Conservation (phyloP, 2,113 vertebrate genomes). For the Barbus barbus region DNA sequence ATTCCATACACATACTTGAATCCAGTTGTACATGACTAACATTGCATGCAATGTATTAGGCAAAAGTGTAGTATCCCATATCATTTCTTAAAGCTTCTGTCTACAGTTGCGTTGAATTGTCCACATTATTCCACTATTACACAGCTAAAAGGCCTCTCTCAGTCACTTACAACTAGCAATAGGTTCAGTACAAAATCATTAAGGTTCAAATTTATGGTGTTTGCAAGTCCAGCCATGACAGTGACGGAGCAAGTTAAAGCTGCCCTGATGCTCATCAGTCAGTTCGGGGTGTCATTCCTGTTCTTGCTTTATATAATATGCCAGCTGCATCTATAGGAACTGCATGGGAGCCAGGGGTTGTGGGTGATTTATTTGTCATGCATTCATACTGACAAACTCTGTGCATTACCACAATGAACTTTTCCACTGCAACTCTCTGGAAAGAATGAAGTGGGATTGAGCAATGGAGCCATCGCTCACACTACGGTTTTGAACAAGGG, state of each 20-base stretch:
- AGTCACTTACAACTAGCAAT: not conserved
- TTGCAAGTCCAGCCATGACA: not conserved
- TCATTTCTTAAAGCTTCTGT: not conserved
- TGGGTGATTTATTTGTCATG: constrained; percentile 56
- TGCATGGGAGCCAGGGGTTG: constrained; percentile 28
- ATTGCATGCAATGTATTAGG: not conserved
- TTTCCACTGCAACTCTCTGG: constrained; percentile 41
- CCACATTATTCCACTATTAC: not conserved
- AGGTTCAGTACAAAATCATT: not conserved
- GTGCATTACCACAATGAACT: constrained; percentile 46
- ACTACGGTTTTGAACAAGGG: constrained; percentile 1
- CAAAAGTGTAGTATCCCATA: not conserved
- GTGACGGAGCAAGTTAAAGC: not conserved
- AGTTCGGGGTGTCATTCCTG: constrained; percentile 37
- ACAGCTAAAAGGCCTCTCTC: not conserved
- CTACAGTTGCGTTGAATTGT: not conserved
- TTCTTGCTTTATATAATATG: constrained; percentile 27
- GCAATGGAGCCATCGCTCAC: constrained; percentile 44
- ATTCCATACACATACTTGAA: not conserved
- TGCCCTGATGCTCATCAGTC: constrained; percentile 23
- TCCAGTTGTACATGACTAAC: not conserved
- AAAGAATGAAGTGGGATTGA: constrained; percentile 47
- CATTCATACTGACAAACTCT: constrained; percentile 45
- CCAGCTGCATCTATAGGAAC: constrained; percentile 42
- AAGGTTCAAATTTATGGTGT: not conserved